phyloP scores from a whole-genome alignment of 1,140 invertebrate genomes.

The Cherax quadricarinatus region DNA sequence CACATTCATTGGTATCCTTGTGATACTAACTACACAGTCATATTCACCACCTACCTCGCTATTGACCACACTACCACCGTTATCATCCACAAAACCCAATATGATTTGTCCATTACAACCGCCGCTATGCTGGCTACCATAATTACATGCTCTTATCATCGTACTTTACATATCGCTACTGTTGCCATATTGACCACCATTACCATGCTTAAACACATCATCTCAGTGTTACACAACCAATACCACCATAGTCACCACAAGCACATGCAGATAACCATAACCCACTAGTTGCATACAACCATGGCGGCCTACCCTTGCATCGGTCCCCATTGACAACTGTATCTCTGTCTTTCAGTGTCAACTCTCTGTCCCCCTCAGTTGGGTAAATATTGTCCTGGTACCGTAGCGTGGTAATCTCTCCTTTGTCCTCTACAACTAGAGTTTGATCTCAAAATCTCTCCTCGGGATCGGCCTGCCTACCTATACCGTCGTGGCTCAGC shows the following conservation, averaged over 20 bases:
- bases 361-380: constrained; percentile 39
- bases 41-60: too few species aligned
- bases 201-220: too few species aligned
- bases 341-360: constrained; percentile 56
- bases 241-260: background rate
- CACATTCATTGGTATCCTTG: too few species aligned
- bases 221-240: background rate
- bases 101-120: too few species aligned
- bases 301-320: background rate
- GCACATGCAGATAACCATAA: background rate
- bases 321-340: background rate
- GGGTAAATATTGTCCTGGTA: constrained; percentile 35
- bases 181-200: too few species aligned
- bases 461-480: background rate
- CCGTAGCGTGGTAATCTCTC: background rate
- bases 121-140: too few species aligned
- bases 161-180: too few species aligned
- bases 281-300: too few species aligned
- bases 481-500: too few species aligned
- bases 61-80: background rate
- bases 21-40: too few species aligned
- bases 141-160: too few species aligned
- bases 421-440: background rate
- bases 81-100: background rate
- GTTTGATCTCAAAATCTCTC: background rate